Percentiles rank a stretch among this genome's conserved stretches.
These are phyloP conservation scores for Drosophila sordidula DNA, from an alignment of 2,888 invertebrate species.

Conservation along the genomic window DNA sequence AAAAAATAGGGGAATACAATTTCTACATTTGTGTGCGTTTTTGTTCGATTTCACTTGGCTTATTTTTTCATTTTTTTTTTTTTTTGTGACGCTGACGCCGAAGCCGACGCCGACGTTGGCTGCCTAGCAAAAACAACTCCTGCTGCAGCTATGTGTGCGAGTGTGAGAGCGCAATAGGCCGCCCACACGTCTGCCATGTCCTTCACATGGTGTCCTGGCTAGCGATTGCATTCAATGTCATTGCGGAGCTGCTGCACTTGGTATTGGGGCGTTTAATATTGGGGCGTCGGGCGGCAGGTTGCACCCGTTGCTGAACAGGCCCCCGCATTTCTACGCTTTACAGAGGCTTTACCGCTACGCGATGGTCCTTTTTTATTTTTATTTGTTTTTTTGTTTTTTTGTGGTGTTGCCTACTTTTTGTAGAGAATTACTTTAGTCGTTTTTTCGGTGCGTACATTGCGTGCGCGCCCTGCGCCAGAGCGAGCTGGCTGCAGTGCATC, in stretches of 20 bases:
- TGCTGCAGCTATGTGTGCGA: constrained; percentile 1
- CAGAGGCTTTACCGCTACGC: background rate
- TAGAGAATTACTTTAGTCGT: constrained; percentile 48
- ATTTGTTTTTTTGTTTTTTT: constrained; percentile 23
- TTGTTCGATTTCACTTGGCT: constrained; percentile 67
- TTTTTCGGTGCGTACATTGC: constrained; percentile 48
- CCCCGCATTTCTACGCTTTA: constrained; percentile 1
- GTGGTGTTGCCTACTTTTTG: constrained; percentile 27
- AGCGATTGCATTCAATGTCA: constrained; percentile 72
- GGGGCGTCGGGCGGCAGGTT: background rate
- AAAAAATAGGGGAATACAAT: constrained; percentile 81
- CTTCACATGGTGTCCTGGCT: constrained; percentile 14
- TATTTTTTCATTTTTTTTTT: constrained; percentile 64
- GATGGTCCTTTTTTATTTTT: constrained; percentile 22
- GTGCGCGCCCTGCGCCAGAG: constrained; percentile 59
- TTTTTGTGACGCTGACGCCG: constrained; percentile 13
- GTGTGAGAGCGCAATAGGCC: constrained; percentile 35
- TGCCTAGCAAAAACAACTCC: background rate
- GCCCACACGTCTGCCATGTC: constrained; percentile 39
- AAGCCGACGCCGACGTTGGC: constrained; percentile 1
- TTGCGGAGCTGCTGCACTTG: constrained; percentile 26
- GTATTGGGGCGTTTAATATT: background rate
- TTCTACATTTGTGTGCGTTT: constrained; percentile 61
- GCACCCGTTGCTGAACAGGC: too few species aligned
- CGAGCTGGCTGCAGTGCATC: constrained; percentile 62